A percentile compares a stretch with the other conserved stretches of the same genome.
phyloP scores from a whole-genome alignment of 1,140 invertebrate genomes.

The Megalonaias nervosa region DNA sequence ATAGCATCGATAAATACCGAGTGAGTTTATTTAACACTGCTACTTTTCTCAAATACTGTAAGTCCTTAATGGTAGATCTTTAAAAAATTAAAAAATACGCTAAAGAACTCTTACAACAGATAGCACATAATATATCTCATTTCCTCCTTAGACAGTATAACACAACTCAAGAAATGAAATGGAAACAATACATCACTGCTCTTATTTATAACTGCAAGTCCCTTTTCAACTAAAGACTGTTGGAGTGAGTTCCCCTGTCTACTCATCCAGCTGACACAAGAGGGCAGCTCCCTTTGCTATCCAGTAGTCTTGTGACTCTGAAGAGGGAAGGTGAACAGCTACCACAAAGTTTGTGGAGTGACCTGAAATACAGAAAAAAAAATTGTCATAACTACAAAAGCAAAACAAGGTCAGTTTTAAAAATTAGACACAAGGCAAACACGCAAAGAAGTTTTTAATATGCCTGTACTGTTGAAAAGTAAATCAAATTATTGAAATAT shows the following conservation, averaged over 20 bases:
- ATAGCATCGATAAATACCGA: too few species aligned
- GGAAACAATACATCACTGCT: too few species aligned
- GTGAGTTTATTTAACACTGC: too few species aligned
- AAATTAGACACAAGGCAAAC: background rate
- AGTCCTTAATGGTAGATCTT: too few species aligned
- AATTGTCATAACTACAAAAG: background rate
- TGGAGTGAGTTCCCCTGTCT: conserved; percentile 16
- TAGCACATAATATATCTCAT: too few species aligned
- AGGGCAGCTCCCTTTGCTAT: conserved; percentile 89
- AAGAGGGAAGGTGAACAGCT: conserved; percentile 81
- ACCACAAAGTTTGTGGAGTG: conserved; percentile 93
- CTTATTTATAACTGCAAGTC: too few species aligned
- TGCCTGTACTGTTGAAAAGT: background rate
- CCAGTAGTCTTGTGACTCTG: conserved; percentile 80
- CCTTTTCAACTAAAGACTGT: too few species aligned
- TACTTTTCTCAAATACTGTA: too few species aligned
- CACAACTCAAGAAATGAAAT: too few species aligned
- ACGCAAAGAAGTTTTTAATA: background rate
- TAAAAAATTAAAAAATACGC: too few species aligned
- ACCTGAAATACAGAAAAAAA: conserved; percentile 68
- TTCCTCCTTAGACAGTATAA: too few species aligned
- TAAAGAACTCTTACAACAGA: too few species aligned
- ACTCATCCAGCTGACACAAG: conserved; percentile 83
- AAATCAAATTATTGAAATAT: background rate
- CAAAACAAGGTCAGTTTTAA: background rate